phyloP scores from a whole-genome alignment of 2,113 vertebrate species.

The Tiliqua scincoides region DNA sequence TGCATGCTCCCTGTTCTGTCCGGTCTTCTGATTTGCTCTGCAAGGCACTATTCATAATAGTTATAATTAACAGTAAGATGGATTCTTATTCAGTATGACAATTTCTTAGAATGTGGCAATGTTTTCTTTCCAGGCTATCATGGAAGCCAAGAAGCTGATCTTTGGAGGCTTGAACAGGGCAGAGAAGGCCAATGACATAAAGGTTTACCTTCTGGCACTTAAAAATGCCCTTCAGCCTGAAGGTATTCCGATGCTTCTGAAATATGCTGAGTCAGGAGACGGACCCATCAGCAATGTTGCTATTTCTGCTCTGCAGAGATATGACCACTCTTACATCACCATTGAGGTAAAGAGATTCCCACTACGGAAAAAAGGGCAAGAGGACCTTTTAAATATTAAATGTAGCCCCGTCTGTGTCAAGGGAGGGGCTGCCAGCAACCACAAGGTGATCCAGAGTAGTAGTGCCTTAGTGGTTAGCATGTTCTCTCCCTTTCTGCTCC shows the following conservation, averaged over 20 bases:
- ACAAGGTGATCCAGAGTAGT: too few species aligned
- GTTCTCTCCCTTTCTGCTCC: too few species aligned
- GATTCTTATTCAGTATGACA: background rate
- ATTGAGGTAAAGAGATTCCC: conserved; percentile 79
- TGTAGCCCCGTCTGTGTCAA: background rate
- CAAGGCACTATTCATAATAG: background rate
- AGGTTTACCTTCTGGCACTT: conserved; percentile 90
- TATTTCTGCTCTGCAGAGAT: conserved; percentile 89
- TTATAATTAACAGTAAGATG: background rate
- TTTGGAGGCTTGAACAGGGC: conserved; percentile 84
- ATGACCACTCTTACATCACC: conserved; percentile 80
- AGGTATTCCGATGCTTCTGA: conserved; percentile 87
- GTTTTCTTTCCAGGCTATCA: conserved; percentile 80
- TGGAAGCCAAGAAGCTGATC: conserved; percentile 88
- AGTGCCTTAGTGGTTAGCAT: too few species aligned
- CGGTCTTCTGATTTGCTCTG: background rate
- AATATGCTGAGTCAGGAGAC: conserved; percentile 84
- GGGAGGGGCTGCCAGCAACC: too few species aligned
- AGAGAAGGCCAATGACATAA: conserved; percentile 81
- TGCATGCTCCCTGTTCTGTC: background rate
- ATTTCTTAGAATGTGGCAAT: conserved; percentile 10
- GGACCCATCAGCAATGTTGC: conserved; percentile 87
- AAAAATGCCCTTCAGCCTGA: conserved; percentile 93
- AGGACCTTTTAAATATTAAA: conserved; percentile 9
- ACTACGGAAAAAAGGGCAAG: background rate